Evolutionary conservation across 2,888 invertebrate genomes (phyloP).

Genomic region (Netelia melanura): DNA sequence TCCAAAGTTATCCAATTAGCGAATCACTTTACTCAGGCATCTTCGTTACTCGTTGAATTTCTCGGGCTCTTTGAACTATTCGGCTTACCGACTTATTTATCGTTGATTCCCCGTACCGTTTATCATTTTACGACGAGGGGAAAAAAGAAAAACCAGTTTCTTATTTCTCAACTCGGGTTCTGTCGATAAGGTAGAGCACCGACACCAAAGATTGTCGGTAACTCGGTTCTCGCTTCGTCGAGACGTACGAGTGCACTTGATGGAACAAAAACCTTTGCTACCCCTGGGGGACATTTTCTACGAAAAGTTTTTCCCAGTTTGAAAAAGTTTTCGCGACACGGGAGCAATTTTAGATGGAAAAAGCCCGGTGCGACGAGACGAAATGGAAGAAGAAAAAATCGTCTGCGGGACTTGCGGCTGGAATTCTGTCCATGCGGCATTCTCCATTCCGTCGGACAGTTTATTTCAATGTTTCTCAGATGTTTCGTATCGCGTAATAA

Average conservation of each 20-base stretch:
- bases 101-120: too few relatives aligned
- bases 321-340: slow-evolving; percentile 9
- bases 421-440: too few relatives aligned
- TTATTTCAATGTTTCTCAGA: too few relatives aligned
- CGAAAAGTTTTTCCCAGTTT: background rate
- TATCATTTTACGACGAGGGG: too few relatives aligned
- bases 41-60: too few relatives aligned
- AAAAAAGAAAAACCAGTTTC: too few relatives aligned
- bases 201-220: background rate
- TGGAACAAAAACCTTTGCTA: slow-evolving; percentile 1
- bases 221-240: background rate
- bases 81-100: too few relatives aligned
- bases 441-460: too few relatives aligned
- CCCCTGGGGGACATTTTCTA: background rate
- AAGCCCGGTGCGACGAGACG: background rate
- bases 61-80: too few relatives aligned
- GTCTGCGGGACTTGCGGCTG: background rate
- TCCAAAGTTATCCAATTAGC: slow-evolving; percentile 1
- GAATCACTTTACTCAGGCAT: background rate
- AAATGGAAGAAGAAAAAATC: background rate
- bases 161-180: too few relatives aligned
- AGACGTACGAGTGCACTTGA: background rate
- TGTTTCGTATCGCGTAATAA: too few relatives aligned
- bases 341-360: slow-evolving; percentile 12
- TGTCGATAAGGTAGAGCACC: too few relatives aligned